These are phyloP conservation scores for Cyclura pinguis DNA, from an alignment of 2,797 vertebrate genomes.

Conservation along the genomic window DNA sequence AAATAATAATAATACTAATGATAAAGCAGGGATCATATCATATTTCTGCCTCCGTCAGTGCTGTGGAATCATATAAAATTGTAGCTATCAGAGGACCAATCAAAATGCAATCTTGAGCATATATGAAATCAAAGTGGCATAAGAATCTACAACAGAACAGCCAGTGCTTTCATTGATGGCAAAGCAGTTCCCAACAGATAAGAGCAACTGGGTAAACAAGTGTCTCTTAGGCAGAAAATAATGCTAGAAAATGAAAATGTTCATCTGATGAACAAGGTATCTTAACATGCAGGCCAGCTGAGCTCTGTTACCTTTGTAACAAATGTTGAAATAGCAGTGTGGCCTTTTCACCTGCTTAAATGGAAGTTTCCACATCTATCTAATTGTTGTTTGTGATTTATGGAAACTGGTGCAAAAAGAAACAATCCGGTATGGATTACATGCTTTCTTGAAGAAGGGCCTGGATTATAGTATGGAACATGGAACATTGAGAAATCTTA, in stretches of 20 bases:
- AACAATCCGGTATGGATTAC: slow-evolving; percentile 34
- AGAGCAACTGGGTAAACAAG: slow-evolving; percentile 71
- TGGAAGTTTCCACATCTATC: slow-evolving; percentile 58
- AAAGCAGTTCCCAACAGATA: slow-evolving; percentile 66
- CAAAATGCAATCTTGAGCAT: slow-evolving; percentile 71
- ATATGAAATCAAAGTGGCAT: slow-evolving; percentile 74
- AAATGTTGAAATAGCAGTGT: slow-evolving; percentile 45
- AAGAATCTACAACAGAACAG: slow-evolving; percentile 46
- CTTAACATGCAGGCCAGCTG: slow-evolving; percentile 54
- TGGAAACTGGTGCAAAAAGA: slow-evolving; percentile 48
- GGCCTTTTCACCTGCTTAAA: slow-evolving; percentile 60
- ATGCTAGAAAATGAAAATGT: slow-evolving; percentile 70
- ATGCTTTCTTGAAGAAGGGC: slow-evolving; percentile 21
- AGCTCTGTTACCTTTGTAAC: slow-evolving; percentile 67
- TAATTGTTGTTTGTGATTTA: slow-evolving; percentile 68
- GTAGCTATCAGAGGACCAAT: slow-evolving; percentile 66
- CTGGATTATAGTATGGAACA: no score
- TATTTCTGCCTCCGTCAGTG: slow-evolving; percentile 46
- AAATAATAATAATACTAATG: slow-evolving; percentile 4
- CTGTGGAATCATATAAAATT: slow-evolving; percentile 63
- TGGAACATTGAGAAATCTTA: no score
- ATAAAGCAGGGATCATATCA: slow-evolving; percentile 32
- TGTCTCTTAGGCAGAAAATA: slow-evolving; percentile 71
- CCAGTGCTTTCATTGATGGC: slow-evolving; percentile 68
- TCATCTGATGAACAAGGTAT: slow-evolving; percentile 60